phyloP scores from a whole-genome alignment of 1,140 invertebrate genomes.

The Rhizoglyphus robini region DNA sequence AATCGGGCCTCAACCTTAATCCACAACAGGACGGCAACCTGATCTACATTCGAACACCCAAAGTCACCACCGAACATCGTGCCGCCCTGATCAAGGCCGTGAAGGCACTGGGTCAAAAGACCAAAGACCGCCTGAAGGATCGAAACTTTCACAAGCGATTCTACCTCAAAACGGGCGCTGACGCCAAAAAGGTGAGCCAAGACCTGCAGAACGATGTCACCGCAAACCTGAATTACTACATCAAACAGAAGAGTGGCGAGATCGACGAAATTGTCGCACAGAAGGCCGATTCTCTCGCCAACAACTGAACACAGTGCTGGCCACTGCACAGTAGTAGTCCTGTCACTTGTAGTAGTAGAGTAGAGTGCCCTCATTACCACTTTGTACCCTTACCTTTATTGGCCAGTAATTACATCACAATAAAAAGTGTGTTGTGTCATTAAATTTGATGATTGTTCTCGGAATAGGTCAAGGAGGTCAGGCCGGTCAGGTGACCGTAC shows the following conservation, averaged over 20 bases:
- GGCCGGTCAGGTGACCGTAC: too few species aligned
- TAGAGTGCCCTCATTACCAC: neutral
- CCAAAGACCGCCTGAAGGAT: slow-evolving; percentile 58
- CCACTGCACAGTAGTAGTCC: neutral
- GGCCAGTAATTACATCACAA: too few species aligned
- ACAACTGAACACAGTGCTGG: too few species aligned
- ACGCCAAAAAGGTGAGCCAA: slow-evolving; percentile 38
- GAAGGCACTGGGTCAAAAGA: slow-evolving; percentile 62
- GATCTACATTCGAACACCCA: slow-evolving; percentile 70
- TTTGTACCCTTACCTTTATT: too few species aligned
- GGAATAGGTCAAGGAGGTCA: too few species aligned
- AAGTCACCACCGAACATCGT: slow-evolving; percentile 79
- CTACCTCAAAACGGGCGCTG: slow-evolving; percentile 40
- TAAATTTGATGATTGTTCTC: too few species aligned
- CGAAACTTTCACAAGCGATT: slow-evolving; percentile 54
- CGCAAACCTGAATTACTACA: slow-evolving; percentile 38
- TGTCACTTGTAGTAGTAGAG: neutral
- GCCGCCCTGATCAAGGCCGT: slow-evolving; percentile 73
- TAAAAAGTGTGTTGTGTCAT: too few species aligned
- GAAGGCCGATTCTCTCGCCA: neutral
- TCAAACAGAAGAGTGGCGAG: neutral
- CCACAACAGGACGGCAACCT: slow-evolving; percentile 86
- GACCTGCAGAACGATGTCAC: slow-evolving; percentile 51
- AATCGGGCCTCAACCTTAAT: slow-evolving; percentile 62
- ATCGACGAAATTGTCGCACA: slow-evolving; percentile 3